Base-by-base conservation (phyloP, 2,888 invertebrate species). In the Eristalinus sepulchralis region DNA sequence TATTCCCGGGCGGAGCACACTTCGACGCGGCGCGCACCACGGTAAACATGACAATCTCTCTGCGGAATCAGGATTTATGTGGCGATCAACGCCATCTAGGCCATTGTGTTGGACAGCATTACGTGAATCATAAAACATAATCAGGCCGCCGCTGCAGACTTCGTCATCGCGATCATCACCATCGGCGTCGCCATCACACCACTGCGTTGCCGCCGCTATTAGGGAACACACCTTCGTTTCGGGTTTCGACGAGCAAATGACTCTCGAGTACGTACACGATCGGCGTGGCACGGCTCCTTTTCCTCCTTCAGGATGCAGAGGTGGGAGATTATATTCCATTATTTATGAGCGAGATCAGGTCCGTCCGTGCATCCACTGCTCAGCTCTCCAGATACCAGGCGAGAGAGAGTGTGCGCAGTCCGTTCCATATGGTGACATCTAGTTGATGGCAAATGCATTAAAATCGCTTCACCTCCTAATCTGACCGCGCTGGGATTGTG, bases 371-470 rank as follows among this genome's bases (percentile, higher is more conserved):
- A 71, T 68, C 36, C 66, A 67, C 67, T 27, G 27, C 79, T 79
- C 63, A 63, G 57, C 47, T 47, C 47, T 63, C 53, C 36, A 73
- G 79, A 73, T 79, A 73, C 59, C 55, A 33, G 36, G 27, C 67
- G 67, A 39, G 17, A 77, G 31, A 11, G 53, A 67, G 17, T 76
- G 67, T 39, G 36, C 20, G 71, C 24, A 55, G 57, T 47, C 57
- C 60, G 72, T 78, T 85, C 82, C 82, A 77, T 82, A 82, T 73
- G 85, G 85, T 78, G 85, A 85, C 85, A 85, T 85, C 77, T 77
- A 85, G 81, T 85, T 82, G 85, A 85, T 85, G 85, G 82, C 82
- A 82, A 82, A 85, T 85, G 85, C 85, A 85, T 85, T 85, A 82
- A 85, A 82, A 85, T 73, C 73, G 77, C 64, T 82, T 73, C 82